Base-by-base conservation (phyloP, 2,113 vertebrate genomes). In the Hucho hucho region DNA sequence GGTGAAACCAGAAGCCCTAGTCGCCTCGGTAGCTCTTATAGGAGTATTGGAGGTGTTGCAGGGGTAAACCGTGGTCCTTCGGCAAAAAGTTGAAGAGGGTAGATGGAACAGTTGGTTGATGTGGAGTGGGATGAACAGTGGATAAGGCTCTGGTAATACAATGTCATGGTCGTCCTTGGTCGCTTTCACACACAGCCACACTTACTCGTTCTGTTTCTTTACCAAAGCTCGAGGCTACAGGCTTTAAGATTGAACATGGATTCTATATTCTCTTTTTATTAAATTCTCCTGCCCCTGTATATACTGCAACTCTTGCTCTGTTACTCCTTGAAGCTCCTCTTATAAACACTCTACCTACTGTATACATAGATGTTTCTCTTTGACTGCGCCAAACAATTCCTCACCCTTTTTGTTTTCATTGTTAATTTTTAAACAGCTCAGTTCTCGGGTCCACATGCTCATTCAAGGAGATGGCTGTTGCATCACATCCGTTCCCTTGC, bases 111-210 rank as follows among this genome's bases (percentile, higher is more conserved):
- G 79, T 75, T 72, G 73, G 63, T 83, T 75, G 73, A 70, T 69
- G 64, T 66, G 69, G 56, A 64, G 73, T 53, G 70, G 73, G 32
- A 13, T 53, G 69, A 77, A 70, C 67, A 71, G 69, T 85, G 82
- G 81, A 90, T 91, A 93, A 92, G 90, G 92, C 93, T 92, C 89
- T 85, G 88, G 86, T 90, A 53, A 76, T 83, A 88, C 82, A 90
- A 91, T 79, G 82, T 87, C 88, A 89, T 90, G 89, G 81, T 88
- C 85, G 43, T 89, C 86, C 88, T 86, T 84, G 81, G 85, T 88
- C 87, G 85, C 81, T 29, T 70, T 77, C 61, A 75, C 28, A 80
- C 65, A 28, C 59, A 46, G 13, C 4, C 56, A 68, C 14, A 46
- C 25, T 70, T 81, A 66, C 71, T 83, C 64, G 26, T 69, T 73